phyloP scores from a whole-genome alignment of 2,113 vertebrate genomes.

The Dissostichus mawsoni region DNA sequence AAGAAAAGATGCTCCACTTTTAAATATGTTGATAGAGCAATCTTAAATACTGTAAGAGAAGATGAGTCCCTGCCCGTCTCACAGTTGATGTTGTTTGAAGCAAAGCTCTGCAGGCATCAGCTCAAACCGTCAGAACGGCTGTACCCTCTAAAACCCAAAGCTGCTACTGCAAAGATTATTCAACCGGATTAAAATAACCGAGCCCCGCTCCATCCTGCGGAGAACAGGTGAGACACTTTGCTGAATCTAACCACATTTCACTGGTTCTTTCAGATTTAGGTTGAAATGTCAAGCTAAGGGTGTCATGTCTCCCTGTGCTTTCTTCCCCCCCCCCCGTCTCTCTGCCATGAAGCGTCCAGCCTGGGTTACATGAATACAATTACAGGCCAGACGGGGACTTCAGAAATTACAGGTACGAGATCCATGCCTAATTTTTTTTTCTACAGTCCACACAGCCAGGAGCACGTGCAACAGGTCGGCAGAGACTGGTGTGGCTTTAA shows the following conservation, averaged over 20 bases:
- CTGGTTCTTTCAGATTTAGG: constrained; percentile 25
- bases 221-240: constrained; percentile 62
- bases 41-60: constrained; percentile 36
- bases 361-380: constrained; percentile 46
- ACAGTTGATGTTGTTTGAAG: constrained; percentile 62
- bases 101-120: constrained; percentile 59
- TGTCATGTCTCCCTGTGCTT: constrained; percentile 38
- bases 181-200: constrained; percentile 36
- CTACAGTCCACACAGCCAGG: constrained; percentile 32
- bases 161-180: constrained; percentile 53
- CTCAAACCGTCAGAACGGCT: constrained; percentile 55
- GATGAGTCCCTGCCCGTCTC: constrained; percentile 44
- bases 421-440: constrained; percentile 33
- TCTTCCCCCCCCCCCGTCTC: constrained; percentile 14
- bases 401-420: constrained; percentile 33
- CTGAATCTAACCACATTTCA: constrained; percentile 12
- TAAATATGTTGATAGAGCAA: constrained; percentile 50
- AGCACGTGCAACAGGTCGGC: background rate
- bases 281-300: constrained; percentile 49
- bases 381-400: constrained; percentile 36
- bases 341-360: background rate
- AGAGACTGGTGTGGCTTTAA: constrained; percentile 35
- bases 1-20: constrained; percentile 28
- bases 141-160: constrained; percentile 54
- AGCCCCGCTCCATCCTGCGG: constrained; percentile 9